These are phyloP conservation scores for Stichodactyla helianthus DNA, from an alignment of 64 coral and sea anemone species.

Conservation along the genomic window DNA sequence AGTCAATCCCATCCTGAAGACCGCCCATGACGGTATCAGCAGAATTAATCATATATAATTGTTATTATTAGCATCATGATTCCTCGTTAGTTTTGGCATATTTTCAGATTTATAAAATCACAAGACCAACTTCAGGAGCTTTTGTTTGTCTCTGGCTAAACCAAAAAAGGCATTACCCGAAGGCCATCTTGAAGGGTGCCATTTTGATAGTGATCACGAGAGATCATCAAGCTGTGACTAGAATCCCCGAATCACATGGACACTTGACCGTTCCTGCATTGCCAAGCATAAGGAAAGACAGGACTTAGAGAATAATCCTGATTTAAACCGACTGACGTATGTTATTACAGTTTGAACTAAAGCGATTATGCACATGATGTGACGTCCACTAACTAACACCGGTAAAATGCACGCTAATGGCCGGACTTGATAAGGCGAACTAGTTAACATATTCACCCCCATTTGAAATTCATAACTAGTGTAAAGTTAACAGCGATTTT, in stretches of 20 bases:
- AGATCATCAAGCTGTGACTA: neutral
- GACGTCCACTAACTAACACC: neutral
- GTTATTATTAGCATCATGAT: neutral
- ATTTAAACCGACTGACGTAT: neutral
- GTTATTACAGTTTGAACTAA: neutral
- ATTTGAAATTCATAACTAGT: neutral
- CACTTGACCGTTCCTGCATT: neutral
- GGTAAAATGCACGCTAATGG: neutral
- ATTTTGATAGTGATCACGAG: neutral
- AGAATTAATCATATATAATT: neutral
- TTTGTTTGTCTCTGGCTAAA: neutral
- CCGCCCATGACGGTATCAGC: neutral
- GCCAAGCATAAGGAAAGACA: neutral
- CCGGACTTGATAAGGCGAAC: too few relatives aligned
- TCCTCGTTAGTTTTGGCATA: neutral
- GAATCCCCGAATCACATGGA: neutral
- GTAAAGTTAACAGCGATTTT: neutral
- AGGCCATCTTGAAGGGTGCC: neutral
- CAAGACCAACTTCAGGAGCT: neutral
- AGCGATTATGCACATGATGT: neutral
- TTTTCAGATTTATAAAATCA: neutral
- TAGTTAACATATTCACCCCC: neutral
- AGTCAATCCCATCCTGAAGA: neutral
- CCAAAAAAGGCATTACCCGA: neutral
- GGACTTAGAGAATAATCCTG: neutral